A percentile compares a stretch with the other conserved stretches of the same genome.
Evolutionary conservation across 2,888 invertebrate genomes (phyloP).

Genomic region (Ochropleura leucogaster): DNA sequence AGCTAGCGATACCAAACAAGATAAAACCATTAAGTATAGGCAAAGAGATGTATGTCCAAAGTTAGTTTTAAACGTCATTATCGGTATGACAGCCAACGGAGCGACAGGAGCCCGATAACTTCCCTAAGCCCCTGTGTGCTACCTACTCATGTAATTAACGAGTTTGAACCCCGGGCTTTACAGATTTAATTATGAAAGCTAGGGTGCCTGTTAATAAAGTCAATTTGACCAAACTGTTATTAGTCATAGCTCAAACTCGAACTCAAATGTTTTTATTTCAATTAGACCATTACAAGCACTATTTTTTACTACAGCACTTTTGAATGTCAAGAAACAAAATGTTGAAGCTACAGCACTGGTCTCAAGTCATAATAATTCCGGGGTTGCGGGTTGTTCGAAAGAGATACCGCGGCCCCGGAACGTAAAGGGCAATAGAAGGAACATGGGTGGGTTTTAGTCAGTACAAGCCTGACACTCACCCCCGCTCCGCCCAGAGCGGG

Average conservation of each 20-base stretch:
- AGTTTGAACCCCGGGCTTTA: not conserved
- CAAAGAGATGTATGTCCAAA: not conserved
- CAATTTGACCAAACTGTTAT: too few species aligned
- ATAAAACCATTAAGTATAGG: not conserved
- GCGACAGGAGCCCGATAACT: slow-evolving; percentile 21
- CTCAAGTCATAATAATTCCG: too few species aligned
- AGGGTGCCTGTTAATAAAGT: not conserved
- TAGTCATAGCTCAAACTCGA: not conserved
- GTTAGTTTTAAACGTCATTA: slow-evolving; percentile 17
- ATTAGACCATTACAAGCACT: too few species aligned
- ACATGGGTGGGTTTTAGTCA: too few species aligned
- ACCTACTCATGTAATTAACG: slow-evolving; percentile 26
- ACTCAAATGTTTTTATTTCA: not conserved
- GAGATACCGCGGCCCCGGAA: too few species aligned
- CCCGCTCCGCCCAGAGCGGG: too few species aligned
- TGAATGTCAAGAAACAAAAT: too few species aligned
- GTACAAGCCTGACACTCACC: too few species aligned
- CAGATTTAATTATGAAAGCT: slow-evolving; percentile 17
- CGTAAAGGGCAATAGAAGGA: too few species aligned
- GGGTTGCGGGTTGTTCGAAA: too few species aligned
- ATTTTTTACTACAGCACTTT: too few species aligned
- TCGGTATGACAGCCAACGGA: slow-evolving; percentile 19
- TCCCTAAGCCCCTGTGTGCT: slow-evolving; percentile 28
- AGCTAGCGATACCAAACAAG: not conserved
- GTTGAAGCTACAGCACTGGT: too few species aligned